A percentile compares a stretch with the other conserved stretches of the same genome.
phyloP scores from a whole-genome alignment of 2,113 vertebrate species.

The Onychostoma macrolepis region DNA sequence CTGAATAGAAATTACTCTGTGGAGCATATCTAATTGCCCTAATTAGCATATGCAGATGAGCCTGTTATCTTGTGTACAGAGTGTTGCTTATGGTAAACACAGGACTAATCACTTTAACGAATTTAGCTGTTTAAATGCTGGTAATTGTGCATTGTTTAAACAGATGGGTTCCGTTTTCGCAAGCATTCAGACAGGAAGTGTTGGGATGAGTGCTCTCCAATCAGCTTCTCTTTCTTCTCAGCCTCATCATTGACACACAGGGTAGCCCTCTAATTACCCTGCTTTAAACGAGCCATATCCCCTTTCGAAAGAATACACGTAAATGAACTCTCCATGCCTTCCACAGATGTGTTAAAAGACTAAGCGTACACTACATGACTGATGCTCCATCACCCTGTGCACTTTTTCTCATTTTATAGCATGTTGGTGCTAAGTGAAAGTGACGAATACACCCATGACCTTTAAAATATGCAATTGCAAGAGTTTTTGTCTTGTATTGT shows the following conservation, averaged over 20 bases:
- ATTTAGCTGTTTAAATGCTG: conserved; percentile 74
- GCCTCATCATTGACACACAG: conserved; percentile 22
- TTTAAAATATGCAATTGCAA: background rate
- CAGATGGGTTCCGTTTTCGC: conserved; percentile 59
- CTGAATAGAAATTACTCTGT: conserved; percentile 71
- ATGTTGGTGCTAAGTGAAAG: background rate
- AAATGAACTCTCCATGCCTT: conserved; percentile 28
- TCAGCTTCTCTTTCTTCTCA: conserved; percentile 14
- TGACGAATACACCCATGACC: background rate
- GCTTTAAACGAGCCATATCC: background rate
- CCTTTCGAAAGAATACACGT: conserved; percentile 1
- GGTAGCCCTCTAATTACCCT: conserved; percentile 25
- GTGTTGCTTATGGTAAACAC: conserved; percentile 76
- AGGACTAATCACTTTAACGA: conserved; percentile 72
- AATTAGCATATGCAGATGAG: conserved; percentile 79
- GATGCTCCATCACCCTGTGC: background rate
- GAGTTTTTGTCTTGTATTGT: background rate
- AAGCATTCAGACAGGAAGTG: conserved; percentile 34
- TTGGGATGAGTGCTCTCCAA: conserved; percentile 16
- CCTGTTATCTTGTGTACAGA: conserved; percentile 76
- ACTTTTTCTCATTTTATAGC: background rate
- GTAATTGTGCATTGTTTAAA: conserved; percentile 74
- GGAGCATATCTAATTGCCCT: conserved; percentile 73
- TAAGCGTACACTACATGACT: background rate
- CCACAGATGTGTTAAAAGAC: conserved; percentile 7